Percentiles rank a stretch among this genome's conserved stretches.
Conservation (phyloP, 2,113 vertebrate genomes). For the Mesocricetus auratus region DNA sequence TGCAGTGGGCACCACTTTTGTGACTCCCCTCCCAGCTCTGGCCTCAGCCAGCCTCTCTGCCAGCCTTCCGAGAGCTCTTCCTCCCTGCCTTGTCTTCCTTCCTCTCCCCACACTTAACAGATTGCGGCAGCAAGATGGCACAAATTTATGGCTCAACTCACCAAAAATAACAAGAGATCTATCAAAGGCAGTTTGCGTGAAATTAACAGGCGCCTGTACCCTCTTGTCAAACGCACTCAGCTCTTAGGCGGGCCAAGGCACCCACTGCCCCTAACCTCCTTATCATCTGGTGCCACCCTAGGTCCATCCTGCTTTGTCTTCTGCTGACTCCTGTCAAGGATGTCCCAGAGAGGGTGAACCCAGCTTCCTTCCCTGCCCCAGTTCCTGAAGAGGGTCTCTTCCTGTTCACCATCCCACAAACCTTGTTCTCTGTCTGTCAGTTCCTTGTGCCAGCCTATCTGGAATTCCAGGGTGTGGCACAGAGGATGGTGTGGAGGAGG, state of each 20-base stretch:
- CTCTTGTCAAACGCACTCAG: conserved; percentile 64
- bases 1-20: conserved; percentile 10
- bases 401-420: not conserved
- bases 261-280: not conserved
- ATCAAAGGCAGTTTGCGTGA: conserved; percentile 90
- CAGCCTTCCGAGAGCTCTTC: conserved; percentile 67
- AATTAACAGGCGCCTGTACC: conserved; percentile 87
- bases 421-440: conserved; percentile 32
- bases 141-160: conserved; percentile 89
- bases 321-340: rapidly evolving
- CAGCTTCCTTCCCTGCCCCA: not conserved
- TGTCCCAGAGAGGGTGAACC: not conserved
- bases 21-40: not conserved
- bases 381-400: not conserved
- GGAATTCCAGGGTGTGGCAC: not conserved
- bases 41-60: conserved; percentile 44
- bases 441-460: conserved; percentile 2
- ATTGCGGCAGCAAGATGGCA: conserved; percentile 88
- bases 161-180: conserved; percentile 91
- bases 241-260: not conserved
- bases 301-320: not conserved
- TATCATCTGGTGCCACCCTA: not conserved
- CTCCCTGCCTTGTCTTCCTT: conserved; percentile 77
- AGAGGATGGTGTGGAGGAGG: not conserved
- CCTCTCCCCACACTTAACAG: conserved; percentile 79